These are phyloP conservation scores for Galemys pyrenaicus DNA, from an alignment of 2,113 vertebrate genomes.

Conservation along the genomic window DNA sequence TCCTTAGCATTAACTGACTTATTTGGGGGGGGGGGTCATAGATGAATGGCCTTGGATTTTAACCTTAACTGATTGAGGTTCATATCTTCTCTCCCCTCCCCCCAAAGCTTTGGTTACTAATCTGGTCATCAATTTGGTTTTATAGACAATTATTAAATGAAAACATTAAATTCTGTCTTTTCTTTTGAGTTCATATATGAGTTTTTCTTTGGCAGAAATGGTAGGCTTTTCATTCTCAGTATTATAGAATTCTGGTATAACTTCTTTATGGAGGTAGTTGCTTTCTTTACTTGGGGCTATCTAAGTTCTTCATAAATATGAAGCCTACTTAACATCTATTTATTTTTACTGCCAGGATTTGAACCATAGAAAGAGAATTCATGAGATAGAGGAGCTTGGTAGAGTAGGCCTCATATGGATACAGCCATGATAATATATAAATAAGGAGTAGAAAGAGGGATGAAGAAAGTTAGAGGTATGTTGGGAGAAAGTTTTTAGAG, in stretches of 20 bases:
- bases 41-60: slow-evolving; percentile 41
- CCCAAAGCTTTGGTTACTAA: not conserved
- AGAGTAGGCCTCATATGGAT: not conserved
- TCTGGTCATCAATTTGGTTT: slow-evolving; percentile 44
- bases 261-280: slow-evolving; percentile 26
- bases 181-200: not conserved
- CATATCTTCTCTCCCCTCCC: not conserved
- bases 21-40: slow-evolving; percentile 12
- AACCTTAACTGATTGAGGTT: not conserved
- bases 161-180: slow-evolving; percentile 13
- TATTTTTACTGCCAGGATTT: slow-evolving; percentile 26
- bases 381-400: slow-evolving; percentile 12
- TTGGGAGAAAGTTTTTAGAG: slow-evolving; percentile 2
- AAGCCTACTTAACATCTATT: not conserved
- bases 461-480: not conserved
- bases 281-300: slow-evolving; percentile 55
- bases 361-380: slow-evolving; percentile 21
- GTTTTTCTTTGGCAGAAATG: slow-evolving; percentile 20
- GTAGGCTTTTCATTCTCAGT: slow-evolving; percentile 18
- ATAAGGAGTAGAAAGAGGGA: not conserved
- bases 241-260: not conserved
- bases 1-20: not conserved
- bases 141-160: not conserved
- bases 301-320: not conserved
- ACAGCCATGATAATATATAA: not conserved